Conservation (phyloP, 2,113 vertebrate genomes). For the Eulemur rufifrons region DNA sequence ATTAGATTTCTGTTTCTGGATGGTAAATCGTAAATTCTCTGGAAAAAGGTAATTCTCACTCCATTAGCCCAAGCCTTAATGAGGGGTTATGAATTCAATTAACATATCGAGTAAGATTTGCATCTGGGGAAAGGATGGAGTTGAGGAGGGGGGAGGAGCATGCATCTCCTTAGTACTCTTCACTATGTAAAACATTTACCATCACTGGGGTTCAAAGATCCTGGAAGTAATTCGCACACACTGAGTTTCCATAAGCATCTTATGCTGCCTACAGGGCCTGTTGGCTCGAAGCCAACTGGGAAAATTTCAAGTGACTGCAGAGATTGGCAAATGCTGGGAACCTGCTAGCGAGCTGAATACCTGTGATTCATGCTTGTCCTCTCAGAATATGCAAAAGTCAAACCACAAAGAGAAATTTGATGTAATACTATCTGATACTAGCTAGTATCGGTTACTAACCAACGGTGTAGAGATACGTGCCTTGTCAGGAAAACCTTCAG, state of each 20-base stretch:
- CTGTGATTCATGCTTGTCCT: slow-evolving; percentile 63
- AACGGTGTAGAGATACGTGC: slow-evolving; percentile 13
- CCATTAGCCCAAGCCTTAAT: background rate
- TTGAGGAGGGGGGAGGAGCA: background rate
- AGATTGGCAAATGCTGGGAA: slow-evolving; percentile 58
- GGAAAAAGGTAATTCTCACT: background rate
- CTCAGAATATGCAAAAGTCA: slow-evolving; percentile 66
- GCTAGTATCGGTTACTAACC: slow-evolving; percentile 35
- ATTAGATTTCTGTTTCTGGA: background rate
- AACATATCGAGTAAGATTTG: background rate
- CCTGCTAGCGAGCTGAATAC: slow-evolving; percentile 58
- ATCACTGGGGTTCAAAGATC: slow-evolving; percentile 16
- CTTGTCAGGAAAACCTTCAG: slow-evolving; percentile 50
- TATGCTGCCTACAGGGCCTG: slow-evolving; percentile 38
- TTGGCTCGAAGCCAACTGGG: slow-evolving; percentile 56
- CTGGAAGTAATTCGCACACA: slow-evolving; percentile 23
- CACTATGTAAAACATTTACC: slow-evolving; percentile 25
- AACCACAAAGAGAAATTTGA: slow-evolving; percentile 54
- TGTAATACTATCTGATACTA: slow-evolving; percentile 42
- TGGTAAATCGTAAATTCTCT: background rate
- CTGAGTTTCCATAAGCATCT: slow-evolving; percentile 1
- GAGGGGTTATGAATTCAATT: slow-evolving; percentile 3
- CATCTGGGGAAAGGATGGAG: background rate
- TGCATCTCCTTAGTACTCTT: background rate
- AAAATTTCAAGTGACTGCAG: slow-evolving; percentile 67